Evolutionary conservation across 1,140 invertebrate species (phyloP).

Genomic region (Ruditapes philippinarum): DNA sequence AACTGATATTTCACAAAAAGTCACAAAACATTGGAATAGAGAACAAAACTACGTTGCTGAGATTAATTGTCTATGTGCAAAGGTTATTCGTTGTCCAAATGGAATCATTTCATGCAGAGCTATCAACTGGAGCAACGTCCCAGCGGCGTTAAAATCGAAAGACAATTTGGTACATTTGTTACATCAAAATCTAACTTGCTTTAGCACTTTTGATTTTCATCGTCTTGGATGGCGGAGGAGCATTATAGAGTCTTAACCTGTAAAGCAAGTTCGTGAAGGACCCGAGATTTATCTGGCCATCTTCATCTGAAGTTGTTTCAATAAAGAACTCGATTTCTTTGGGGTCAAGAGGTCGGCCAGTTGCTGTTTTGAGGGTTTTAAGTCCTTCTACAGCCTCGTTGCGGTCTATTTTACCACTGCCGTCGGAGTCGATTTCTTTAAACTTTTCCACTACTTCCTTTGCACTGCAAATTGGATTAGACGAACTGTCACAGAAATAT

Average conservation of each 20-base stretch:
- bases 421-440: slow-evolving; percentile 79
- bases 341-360: slow-evolving; percentile 74
- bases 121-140: too few relatives aligned
- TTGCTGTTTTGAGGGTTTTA: slow-evolving; percentile 75
- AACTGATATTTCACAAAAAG: too few relatives aligned
- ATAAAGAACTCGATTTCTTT: slow-evolving; percentile 84
- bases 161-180: not conserved
- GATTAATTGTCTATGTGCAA: too few relatives aligned
- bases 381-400: slow-evolving; percentile 73
- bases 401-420: slow-evolving; percentile 76
- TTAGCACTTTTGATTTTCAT: slow-evolving; percentile 54
- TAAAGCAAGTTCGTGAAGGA: slow-evolving; percentile 82
- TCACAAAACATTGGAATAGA: too few relatives aligned
- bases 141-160: not conserved
- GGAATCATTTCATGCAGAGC: too few relatives aligned
- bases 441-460: slow-evolving; percentile 77
- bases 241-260: slow-evolving; percentile 81
- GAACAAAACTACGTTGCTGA: too few relatives aligned
- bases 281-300: slow-evolving; percentile 80
- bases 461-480: slow-evolving; percentile 72
- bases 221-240: slow-evolving; percentile 71
- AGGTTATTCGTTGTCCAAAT: too few relatives aligned
- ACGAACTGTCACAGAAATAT: slow-evolving; percentile 11
- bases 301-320: slow-evolving; percentile 78
- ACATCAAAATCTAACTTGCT: not conserved